Evolutionary conservation across 1,140 invertebrate genomes (phyloP), one percentile per base, ranked within the genome.

Genomic region (Tetramorium simillimum): DNA sequence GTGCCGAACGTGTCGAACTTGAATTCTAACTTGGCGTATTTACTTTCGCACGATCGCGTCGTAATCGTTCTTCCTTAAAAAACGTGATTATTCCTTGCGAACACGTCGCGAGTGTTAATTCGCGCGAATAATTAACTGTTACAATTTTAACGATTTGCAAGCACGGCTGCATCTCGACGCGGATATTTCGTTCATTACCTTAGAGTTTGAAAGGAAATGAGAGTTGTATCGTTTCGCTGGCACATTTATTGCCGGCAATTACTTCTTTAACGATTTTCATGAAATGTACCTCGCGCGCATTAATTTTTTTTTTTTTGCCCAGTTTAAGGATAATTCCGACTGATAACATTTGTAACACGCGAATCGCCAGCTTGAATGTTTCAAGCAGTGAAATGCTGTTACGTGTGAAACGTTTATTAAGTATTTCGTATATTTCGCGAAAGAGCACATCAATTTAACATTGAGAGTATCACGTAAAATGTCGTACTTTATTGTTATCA

Each of bases 201-300:
- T 21, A 21, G 65, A 24, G 9, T 6, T 69, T 4, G 65, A 24
- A 24, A 67, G 65, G 37, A 3, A 69, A 69, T 69, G 37, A 67
- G n/a, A 43, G 37, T 16, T 69, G 40, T 69, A 69, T 69, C 65
- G 37, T 69, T 16, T 9, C 40, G 24, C 16, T 46, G 37, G n/a
- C n/a, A 69, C 21, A 46, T 69, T 69, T 69, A 69, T 24, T 46
- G 40, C 40, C n/a, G 65, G 37, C 37, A 67, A 40, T 46, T 69
- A 46, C 5, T 69, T 67, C 18, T 67, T 67, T 67, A 67, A 43
- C 33, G 18, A 21, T 1, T 21, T 3, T 12, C 4, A 16, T 14
- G 7, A 1, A 67, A 43, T 43, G 43, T 14, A 69, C 40, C n/a
- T 69, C 10, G 18, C 21, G 60, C 16, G 63, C 37, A 43, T 67